Conservation (phyloP, 53 echinoderm and acorn worm species). For the Mesocentrotus franciscanus region DNA sequence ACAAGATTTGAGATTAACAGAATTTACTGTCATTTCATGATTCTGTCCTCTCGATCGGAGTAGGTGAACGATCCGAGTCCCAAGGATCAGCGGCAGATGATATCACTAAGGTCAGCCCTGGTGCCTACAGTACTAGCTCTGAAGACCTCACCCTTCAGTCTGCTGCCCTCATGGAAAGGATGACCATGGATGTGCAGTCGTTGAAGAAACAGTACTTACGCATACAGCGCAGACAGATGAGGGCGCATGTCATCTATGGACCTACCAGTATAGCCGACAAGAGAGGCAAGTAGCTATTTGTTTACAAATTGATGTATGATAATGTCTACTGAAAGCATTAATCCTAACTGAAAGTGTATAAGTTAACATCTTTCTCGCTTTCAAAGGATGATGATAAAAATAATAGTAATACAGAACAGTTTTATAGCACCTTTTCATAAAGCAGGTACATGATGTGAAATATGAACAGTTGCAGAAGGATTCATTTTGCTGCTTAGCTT, state of each 20-base stretch:
- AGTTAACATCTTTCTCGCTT: no score
- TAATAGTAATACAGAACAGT: no score
- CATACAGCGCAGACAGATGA: constrained; percentile 92
- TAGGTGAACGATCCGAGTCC: constrained; percentile 28
- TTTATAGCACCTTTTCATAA: no score
- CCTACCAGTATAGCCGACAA: constrained; percentile 79
- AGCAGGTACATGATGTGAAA: no score
- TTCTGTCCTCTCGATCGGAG: neutral
- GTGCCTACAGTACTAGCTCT: constrained; percentile 85
- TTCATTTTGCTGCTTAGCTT: neutral
- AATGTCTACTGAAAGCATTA: neutral
- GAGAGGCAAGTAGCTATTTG: constrained; percentile 60
- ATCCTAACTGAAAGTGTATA: no score
- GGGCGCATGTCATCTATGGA: constrained; percentile 96
- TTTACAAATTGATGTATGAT: neutral
- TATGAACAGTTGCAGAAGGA: neutral
- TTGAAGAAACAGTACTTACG: constrained; percentile 97
- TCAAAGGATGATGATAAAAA: no score
- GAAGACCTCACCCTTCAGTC: constrained; percentile 80
- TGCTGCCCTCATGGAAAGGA: constrained; percentile 93
- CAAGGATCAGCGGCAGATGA: constrained; percentile 69
- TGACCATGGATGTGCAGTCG: constrained; percentile 94
- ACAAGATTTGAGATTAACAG: no score
- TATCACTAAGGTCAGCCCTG: constrained; percentile 91
- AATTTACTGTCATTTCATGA: no score